Conservation (phyloP, 2,888 invertebrate species). For the Tinea trinotella region DNA sequence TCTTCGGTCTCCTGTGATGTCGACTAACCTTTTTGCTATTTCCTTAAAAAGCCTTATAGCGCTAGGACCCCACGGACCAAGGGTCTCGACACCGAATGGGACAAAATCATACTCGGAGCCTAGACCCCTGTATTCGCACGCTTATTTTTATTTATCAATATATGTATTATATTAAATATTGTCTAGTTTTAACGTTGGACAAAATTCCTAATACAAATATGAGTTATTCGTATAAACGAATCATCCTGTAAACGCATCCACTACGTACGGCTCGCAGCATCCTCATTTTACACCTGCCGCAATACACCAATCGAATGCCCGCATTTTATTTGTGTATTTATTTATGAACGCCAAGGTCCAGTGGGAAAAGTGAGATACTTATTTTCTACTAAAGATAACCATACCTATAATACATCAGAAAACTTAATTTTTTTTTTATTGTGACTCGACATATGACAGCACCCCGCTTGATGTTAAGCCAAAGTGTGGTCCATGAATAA, state of each 20-base stretch:
- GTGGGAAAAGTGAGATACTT: slow-evolving; percentile 15
- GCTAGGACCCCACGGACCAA: too few relatives aligned
- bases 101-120: too few relatives aligned
- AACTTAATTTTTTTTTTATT: not conserved
- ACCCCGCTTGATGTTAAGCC: not conserved
- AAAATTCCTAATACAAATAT: too few relatives aligned
- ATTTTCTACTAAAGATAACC: not conserved
- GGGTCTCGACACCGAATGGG: too few relatives aligned
- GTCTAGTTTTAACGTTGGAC: too few relatives aligned
- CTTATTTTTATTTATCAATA: too few relatives aligned
- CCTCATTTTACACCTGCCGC: slow-evolving; percentile 44
- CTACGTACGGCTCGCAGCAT: slow-evolving; percentile 32
- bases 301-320: slow-evolving; percentile 31
- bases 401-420: not conserved
- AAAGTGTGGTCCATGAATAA: not conserved
- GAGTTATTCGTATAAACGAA: not conserved
- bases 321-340: slow-evolving; percentile 22
- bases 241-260: not conserved
- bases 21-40: too few relatives aligned
- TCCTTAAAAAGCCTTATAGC: too few relatives aligned
- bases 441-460: not conserved
- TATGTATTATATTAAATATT: too few relatives aligned
- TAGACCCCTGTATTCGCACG: too few relatives aligned
- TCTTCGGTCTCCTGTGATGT: too few relatives aligned
- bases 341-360: not conserved